These are phyloP conservation scores for Peromyscus californicus DNA, from an alignment of 2,113 vertebrate species.

Conservation along the genomic window DNA sequence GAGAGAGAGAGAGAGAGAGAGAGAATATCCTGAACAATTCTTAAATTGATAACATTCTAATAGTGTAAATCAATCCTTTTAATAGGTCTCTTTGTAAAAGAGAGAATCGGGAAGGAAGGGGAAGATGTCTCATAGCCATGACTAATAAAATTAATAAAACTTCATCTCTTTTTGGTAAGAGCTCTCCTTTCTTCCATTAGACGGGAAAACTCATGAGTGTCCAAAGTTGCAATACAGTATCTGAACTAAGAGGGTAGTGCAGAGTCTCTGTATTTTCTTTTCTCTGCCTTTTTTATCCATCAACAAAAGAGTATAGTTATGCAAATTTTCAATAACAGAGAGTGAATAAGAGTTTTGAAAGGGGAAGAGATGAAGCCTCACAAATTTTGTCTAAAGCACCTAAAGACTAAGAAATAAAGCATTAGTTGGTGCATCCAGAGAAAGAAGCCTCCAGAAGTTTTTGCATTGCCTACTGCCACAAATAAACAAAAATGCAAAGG, in stretches of 20 bases:
- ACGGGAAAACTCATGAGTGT: not conserved
- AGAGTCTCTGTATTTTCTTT: not conserved
- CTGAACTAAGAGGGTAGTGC: not conserved
- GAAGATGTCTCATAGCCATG: not conserved
- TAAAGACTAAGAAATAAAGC: not conserved
- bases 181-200: not conserved
- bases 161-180: not conserved
- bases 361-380: not conserved
- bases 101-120: not conserved
- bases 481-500: not conserved
- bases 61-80: slow-evolving; percentile 42
- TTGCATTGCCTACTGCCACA: not conserved
- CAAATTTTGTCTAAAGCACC: slow-evolving; percentile 45
- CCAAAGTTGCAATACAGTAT: slow-evolving; percentile 8
- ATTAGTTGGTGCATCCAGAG: not conserved
- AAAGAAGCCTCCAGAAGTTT: slow-evolving; percentile 17
- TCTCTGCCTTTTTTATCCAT: not conserved
- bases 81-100: slow-evolving; percentile 26
- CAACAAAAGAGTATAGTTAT: not conserved
- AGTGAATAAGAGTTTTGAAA: not conserved
- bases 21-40: not conserved
- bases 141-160: not conserved
- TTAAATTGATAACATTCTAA: not conserved
- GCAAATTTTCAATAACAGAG: slow-evolving; percentile 41
- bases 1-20: not conserved